Base-by-base conservation (phyloP, 2,113 vertebrate genomes). In the Halichoeres trimaculatus region DNA sequence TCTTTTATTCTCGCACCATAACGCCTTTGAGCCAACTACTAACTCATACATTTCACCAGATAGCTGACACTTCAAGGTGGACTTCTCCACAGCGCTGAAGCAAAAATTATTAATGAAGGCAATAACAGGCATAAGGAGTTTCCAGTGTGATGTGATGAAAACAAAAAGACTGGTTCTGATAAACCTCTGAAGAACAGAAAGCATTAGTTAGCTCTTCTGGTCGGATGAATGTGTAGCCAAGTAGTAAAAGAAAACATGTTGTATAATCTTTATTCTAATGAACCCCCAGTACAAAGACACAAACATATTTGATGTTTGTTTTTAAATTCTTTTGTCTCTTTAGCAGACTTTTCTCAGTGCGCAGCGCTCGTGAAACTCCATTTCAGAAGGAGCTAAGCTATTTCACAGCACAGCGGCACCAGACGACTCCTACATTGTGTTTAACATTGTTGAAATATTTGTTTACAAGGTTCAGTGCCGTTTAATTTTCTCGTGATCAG, bases 401-500 rank as follows among this genome's bases (percentile, higher is more conserved):
- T 90, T 93, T 92, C 89, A 91, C 89, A 90, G 81, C 59, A 79
- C 80, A 85, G 62, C 77, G 20, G 73, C 78, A 81, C 75, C 70
- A 80, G 78, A 74, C 80, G 23, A 74, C 76, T 51, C 83, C 83
- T 73, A 79, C 83, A 85, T 83, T 77, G 87, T 88, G 88, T 90
- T 88, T 79, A 90, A 90, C 89, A 88, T 78, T 89, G 86, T 90
- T 81, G 82, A 91, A 92, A 92, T 90, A 89, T 93, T 92, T 91
- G 89, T 93, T 90, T 91, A 90, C 88, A 92, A 90, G 91, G 85
- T 92, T 93, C 90, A 87, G 81, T 91, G 88, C 65, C 38, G 55
- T 90, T 93, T 91, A 85, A 92, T 90, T 93, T 94, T 91, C 90
- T 80, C 50, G 66, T 87, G 85, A 92, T 90, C 80, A 72, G 70